phyloP scores from a whole-genome alignment of 2,888 invertebrate genomes.

The Trimorus sp. region DNA sequence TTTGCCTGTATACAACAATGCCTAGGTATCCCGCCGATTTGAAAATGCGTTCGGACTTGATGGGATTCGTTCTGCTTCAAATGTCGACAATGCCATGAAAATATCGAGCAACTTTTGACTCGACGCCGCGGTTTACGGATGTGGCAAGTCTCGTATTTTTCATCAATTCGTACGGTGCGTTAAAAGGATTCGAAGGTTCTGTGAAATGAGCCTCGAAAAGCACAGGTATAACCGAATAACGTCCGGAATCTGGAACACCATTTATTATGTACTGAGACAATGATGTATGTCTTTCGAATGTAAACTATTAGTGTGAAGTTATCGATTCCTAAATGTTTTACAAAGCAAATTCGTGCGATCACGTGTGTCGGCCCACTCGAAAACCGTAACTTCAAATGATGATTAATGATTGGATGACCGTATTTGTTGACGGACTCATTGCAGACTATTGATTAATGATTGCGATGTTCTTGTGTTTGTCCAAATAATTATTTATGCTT shows the following conservation, averaged over 20 bases:
- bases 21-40: slow-evolving; percentile 62
- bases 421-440: slow-evolving; percentile 78
- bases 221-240: slow-evolving; percentile 3
- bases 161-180: slow-evolving; percentile 47
- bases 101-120: slow-evolving; percentile 71
- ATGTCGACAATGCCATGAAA: slow-evolving; percentile 71
- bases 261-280: slow-evolving; percentile 39
- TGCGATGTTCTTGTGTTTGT: slow-evolving; percentile 57
- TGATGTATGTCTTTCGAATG: slow-evolving; percentile 34
- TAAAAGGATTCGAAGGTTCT: slow-evolving; percentile 46
- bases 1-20: slow-evolving; percentile 36
- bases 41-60: slow-evolving; percentile 56
- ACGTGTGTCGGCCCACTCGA: slow-evolving; percentile 34
- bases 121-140: slow-evolving; percentile 74
- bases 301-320: slow-evolving; percentile 39
- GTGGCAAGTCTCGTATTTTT: slow-evolving; percentile 69
- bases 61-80: slow-evolving; percentile 77
- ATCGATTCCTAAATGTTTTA: slow-evolving; percentile 36
- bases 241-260: slow-evolving; percentile 35
- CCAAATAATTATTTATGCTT: slow-evolving; percentile 60
- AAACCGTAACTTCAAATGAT: slow-evolving; percentile 75
- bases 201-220: slow-evolving; percentile 16
- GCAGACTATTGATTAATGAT: slow-evolving; percentile 77
- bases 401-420: slow-evolving; percentile 81
- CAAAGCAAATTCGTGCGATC: slow-evolving; percentile 37